Conservation (phyloP, 2,888 invertebrate species). For the Lypha dubia region DNA sequence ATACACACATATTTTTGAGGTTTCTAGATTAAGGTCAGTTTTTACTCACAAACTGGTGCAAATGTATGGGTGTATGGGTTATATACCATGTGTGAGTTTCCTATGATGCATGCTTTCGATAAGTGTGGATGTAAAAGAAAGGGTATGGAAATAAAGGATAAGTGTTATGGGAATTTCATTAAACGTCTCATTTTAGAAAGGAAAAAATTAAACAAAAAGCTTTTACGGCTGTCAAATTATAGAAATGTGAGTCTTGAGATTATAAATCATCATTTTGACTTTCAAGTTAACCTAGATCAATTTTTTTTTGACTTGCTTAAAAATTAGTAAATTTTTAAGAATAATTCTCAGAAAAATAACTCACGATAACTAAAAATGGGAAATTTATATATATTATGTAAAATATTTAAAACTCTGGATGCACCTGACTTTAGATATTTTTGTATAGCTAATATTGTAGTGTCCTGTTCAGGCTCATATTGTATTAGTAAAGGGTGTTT, state of each 20-base stretch:
- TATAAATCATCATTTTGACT: background rate
- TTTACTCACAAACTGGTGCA: background rate
- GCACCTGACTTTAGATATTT: too few species aligned
- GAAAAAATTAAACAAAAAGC: background rate
- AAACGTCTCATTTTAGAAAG: background rate
- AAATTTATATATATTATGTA: too few species aligned
- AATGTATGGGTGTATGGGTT: too few species aligned
- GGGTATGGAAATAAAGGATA: background rate
- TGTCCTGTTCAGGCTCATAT: too few species aligned
- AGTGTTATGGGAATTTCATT: background rate
- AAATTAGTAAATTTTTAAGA: too few species aligned
- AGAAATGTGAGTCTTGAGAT: background rate
- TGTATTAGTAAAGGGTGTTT: too few species aligned
- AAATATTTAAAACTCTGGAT: too few species aligned
- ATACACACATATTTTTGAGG: background rate
- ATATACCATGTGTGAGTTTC: too few species aligned
- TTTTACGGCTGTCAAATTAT: background rate
- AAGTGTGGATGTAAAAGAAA: background rate
- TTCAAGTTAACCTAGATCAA: background rate
- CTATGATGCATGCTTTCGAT: background rate
- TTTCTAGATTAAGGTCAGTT: slow-evolving; percentile 6
- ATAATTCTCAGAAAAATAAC: too few species aligned
- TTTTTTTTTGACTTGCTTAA: background rate
- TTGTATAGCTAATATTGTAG: too few species aligned
- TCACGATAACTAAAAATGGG: too few species aligned